Conservation (phyloP, 2,888 invertebrate genomes). For the Phortica okadai region DNA sequence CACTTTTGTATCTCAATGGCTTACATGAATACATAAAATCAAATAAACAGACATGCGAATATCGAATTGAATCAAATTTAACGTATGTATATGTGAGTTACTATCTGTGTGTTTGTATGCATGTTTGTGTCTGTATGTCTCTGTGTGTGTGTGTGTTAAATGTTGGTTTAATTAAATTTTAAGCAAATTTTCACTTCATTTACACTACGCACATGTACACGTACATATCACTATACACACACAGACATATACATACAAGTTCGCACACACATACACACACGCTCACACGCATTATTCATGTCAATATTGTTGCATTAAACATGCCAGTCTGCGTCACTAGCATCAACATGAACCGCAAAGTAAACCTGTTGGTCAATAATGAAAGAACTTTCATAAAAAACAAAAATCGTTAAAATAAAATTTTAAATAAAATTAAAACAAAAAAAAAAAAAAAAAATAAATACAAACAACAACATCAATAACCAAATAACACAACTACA, state of each 20-base stretch:
- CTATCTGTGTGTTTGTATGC: too few relatives aligned
- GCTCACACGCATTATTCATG: neutral
- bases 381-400: neutral
- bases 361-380: conserved; percentile 6
- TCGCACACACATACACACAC: neutral
- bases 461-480: too few relatives aligned
- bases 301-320: conserved; percentile 23
- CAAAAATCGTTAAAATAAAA: conserved; percentile 1
- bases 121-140: too few relatives aligned
- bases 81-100: neutral
- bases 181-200: conserved; percentile 19
- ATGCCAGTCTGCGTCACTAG: neutral
- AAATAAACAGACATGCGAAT: neutral
- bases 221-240: neutral
- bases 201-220: neutral
- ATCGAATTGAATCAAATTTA: too few relatives aligned
- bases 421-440: neutral
- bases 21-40: neutral
- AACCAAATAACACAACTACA: too few relatives aligned
- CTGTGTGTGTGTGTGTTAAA: conserved; percentile 1
- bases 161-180: conserved; percentile 18
- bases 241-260: neutral
- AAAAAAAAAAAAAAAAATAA: too few relatives aligned
- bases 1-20: neutral
- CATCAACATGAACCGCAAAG: conserved; percentile 9